These are phyloP conservation scores for Plutella xylostella DNA, from an alignment of 2,888 invertebrate species.

Conservation along the genomic window DNA sequence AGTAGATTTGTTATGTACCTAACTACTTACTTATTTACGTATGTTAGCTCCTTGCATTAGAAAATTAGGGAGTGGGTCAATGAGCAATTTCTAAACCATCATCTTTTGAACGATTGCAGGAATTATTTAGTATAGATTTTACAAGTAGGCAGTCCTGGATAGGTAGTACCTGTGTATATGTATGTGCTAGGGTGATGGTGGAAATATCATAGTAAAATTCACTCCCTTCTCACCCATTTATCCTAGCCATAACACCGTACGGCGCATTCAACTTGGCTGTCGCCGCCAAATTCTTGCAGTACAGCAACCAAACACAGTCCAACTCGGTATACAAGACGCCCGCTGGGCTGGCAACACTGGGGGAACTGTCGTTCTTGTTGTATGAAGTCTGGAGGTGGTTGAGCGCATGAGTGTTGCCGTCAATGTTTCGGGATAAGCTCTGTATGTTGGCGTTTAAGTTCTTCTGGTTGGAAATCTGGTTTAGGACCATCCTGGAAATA, in stretches of 20 bases:
- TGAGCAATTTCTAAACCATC: too few species aligned
- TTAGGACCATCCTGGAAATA: slow-evolving; percentile 39
- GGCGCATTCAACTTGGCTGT: slow-evolving; percentile 63
- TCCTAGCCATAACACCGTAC: slow-evolving; percentile 69
- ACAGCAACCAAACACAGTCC: slow-evolving; percentile 71
- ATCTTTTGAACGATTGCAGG: too few species aligned
- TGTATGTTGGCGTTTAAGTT: slow-evolving; percentile 28
- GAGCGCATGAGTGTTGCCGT: slow-evolving; percentile 45
- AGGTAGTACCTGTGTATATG: too few species aligned
- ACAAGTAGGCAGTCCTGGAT: too few species aligned
- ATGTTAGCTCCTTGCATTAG: too few species aligned
- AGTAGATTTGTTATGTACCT: too few species aligned
- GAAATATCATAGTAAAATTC: too few species aligned
- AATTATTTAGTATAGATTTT: too few species aligned
- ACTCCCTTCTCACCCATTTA: slow-evolving; percentile 71
- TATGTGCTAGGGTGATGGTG: too few species aligned
- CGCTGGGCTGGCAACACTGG: slow-evolving; percentile 28
- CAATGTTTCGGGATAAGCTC: slow-evolving; percentile 41
- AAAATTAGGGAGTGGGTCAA: too few species aligned
- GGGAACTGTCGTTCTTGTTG: slow-evolving; percentile 20
- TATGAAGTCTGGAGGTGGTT: slow-evolving; percentile 44
- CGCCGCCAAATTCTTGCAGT: slow-evolving; percentile 66
- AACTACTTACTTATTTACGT: too few species aligned
- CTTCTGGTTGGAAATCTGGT: slow-evolving; percentile 40
- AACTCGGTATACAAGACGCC: slow-evolving; percentile 43